Evolutionary conservation across 2,113 vertebrate species (phyloP).

Genomic region (Phoenicopterus ruber): DNA sequence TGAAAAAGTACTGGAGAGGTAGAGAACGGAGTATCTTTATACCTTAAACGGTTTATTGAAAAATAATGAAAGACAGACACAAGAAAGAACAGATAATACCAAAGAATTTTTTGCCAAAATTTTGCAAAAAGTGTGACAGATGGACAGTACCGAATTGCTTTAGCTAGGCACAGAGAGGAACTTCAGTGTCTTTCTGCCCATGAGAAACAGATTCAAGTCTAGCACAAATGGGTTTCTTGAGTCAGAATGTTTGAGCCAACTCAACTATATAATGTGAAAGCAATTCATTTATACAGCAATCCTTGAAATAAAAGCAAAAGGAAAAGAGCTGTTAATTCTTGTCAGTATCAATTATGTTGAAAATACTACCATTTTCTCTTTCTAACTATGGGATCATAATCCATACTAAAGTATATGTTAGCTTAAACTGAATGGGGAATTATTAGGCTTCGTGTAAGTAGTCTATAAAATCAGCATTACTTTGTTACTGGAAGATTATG

Average conservation of each 20-base stretch:
- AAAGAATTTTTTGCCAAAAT: not conserved
- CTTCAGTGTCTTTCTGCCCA: not conserved
- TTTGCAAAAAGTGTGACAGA: not conserved
- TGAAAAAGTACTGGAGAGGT: not conserved
- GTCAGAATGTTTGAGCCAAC: not conserved
- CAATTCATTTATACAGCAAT: not conserved
- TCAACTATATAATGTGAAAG: not conserved
- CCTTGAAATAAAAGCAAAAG: constrained; percentile 24
- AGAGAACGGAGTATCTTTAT: not conserved
- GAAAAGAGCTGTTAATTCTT: constrained; percentile 24
- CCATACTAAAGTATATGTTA: constrained; percentile 7
- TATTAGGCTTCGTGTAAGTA: constrained; percentile 3
- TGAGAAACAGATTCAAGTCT: not conserved
- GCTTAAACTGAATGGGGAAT: constrained; percentile 23
- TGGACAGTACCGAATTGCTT: not conserved
- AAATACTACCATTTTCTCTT: constrained; percentile 29
- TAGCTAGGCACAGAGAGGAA: not conserved
- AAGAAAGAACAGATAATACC: not conserved
- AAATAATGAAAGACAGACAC: not conserved
- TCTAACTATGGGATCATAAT: constrained; percentile 3
- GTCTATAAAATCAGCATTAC: constrained; percentile 31
- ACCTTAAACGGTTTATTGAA: not conserved
- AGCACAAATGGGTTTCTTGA: not conserved
- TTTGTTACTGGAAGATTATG: constrained; percentile 25
- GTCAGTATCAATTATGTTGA: constrained; percentile 17